Evolutionary conservation across 2,113 vertebrate genomes (phyloP).

Genomic region (Setophaga kirtlandii): DNA sequence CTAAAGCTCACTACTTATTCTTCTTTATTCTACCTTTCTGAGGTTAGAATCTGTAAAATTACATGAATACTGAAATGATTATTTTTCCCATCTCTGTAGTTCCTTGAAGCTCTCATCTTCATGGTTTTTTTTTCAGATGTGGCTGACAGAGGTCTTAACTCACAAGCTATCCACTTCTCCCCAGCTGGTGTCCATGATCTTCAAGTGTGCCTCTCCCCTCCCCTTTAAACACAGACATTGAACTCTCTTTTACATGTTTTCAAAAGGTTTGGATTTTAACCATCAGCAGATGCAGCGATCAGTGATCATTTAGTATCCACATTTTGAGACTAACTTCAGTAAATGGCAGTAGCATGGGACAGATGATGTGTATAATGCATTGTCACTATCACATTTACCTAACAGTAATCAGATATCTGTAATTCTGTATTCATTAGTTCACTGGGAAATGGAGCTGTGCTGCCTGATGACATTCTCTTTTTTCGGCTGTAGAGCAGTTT

Average conservation of each 20-base stretch:
- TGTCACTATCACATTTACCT: background rate
- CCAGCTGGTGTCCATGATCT: background rate
- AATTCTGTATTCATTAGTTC: background rate
- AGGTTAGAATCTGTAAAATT: background rate
- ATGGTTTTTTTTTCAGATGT: background rate
- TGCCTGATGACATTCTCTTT: background rate
- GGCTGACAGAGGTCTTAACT: background rate
- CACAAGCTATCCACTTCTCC: background rate
- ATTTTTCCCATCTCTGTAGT: background rate
- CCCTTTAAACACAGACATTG: background rate
- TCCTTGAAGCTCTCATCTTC: background rate
- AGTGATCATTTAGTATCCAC: background rate
- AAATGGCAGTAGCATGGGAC: background rate
- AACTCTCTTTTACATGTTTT: background rate
- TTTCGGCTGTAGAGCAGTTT: background rate
- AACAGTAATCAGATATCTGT: background rate
- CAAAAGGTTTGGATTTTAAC: background rate
- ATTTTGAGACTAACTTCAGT: background rate
- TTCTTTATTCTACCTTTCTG: background rate
- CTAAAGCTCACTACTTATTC: background rate
- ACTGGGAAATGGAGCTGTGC: background rate
- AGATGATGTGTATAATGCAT: background rate
- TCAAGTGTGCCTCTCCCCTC: background rate
- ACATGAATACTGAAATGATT: fast-evolving
- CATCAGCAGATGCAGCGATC: background rate